Evolutionary conservation across 2,888 invertebrate genomes (phyloP).

Genomic region (Luperina nickerlii): DNA sequence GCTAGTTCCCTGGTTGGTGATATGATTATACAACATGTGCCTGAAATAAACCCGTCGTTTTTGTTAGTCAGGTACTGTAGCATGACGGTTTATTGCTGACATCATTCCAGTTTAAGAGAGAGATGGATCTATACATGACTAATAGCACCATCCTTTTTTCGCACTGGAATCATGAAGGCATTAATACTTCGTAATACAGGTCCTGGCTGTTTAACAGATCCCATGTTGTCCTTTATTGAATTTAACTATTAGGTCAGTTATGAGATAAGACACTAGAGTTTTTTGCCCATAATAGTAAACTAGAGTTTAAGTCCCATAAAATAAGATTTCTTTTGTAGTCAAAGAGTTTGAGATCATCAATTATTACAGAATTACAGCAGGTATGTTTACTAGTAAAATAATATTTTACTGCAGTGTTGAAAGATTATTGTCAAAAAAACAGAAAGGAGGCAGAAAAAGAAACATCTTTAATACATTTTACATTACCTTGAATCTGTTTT

Average conservation of each 20-base stretch:
- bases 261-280: no score
- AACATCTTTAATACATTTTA: neutral
- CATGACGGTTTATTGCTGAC: neutral
- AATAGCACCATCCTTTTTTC: no score
- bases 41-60: slow-evolving; percentile 78
- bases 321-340: neutral
- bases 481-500: slow-evolving; percentile 69
- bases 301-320: neutral
- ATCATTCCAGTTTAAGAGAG: neutral
- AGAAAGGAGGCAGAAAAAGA: neutral
- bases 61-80: neutral
- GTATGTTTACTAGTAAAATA: neutral
- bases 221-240: neutral
- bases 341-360: neutral
- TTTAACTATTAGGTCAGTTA: neutral
- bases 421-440: no score
- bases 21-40: slow-evolving; percentile 96
- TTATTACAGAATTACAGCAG: neutral
- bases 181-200: no score
- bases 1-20: slow-evolving; percentile 99
- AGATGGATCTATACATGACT: no score
- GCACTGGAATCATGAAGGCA: no score
- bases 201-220: neutral
- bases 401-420: neutral
- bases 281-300: no score